Evolutionary conservation across 2,797 vertebrate genomes (phyloP).

Genomic region (Crypturellus tataupa): DNA sequence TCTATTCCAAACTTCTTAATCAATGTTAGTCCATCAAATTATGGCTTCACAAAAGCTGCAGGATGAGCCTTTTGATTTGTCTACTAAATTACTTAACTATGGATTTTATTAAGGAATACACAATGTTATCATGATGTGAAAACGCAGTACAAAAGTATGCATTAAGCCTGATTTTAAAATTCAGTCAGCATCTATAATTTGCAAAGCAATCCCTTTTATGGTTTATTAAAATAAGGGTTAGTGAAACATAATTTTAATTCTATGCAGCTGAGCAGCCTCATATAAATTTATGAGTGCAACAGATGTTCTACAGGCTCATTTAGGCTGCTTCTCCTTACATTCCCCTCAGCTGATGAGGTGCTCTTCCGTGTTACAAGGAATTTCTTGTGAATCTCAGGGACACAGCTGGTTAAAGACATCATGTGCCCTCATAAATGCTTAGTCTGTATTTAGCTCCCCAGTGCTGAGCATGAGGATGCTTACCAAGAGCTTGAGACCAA

Average conservation of each 20-base stretch:
- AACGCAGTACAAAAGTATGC: constrained; percentile 30
- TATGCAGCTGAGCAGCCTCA: constrained; percentile 61
- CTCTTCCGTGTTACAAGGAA: constrained; percentile 67
- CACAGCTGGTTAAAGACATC: constrained; percentile 69
- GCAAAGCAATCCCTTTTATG: constrained; percentile 41
- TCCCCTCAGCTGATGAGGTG: constrained; percentile 71
- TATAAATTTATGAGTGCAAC: constrained; percentile 72
- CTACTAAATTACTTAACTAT: constrained; percentile 26
- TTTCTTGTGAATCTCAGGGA: constrained; percentile 66
- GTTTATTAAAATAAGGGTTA: constrained; percentile 70
- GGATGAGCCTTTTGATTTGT: neutral
- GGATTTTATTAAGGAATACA: constrained; percentile 25
- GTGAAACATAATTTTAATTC: constrained; percentile 72
- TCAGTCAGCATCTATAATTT: constrained; percentile 55
- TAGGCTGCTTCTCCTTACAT: constrained; percentile 52
- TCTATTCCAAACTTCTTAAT: neutral
- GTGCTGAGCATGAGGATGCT: constrained; percentile 39
- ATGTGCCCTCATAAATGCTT: constrained; percentile 64
- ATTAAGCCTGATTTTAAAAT: constrained; percentile 49
- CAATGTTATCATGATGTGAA: neutral
- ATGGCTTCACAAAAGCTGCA: neutral
- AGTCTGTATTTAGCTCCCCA: constrained; percentile 36
- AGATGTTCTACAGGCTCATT: constrained; percentile 73
- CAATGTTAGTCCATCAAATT: neutral
- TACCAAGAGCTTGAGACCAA: constrained; percentile 27